phyloP scores from a whole-genome alignment of 2,113 vertebrate species.

The Hymenochirus boettgeri region DNA sequence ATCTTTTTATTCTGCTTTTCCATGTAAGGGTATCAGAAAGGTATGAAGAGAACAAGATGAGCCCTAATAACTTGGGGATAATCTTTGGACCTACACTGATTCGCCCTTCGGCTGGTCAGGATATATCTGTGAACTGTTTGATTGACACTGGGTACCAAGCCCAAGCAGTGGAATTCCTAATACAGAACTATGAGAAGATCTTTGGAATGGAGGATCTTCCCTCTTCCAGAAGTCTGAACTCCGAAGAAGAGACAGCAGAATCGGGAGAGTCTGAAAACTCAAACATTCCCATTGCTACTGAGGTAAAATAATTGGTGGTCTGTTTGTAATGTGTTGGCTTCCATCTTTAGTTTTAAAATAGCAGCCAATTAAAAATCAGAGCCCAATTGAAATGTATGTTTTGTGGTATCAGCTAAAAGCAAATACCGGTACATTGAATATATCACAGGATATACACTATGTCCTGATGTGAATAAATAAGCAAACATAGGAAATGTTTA shows the following conservation, averaged over 20 bases:
- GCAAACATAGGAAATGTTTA: too few species aligned
- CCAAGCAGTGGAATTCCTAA: conserved; percentile 81
- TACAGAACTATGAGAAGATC: conserved; percentile 68
- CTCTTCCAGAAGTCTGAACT: conserved; percentile 44
- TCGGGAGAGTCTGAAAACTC: conserved; percentile 45
- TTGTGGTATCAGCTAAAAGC: too few species aligned
- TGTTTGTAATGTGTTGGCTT: too few species aligned
- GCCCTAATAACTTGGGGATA: conserved; percentile 84
- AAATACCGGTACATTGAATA: too few species aligned
- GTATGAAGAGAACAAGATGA: conserved; percentile 88
- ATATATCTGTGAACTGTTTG: conserved; percentile 69
- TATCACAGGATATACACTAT: too few species aligned
- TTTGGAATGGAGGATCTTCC: conserved; percentile 65
- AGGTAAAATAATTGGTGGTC: too few species aligned
- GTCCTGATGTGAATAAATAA: too few species aligned
- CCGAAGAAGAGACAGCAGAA: neutral
- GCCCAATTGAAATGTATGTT: too few species aligned
- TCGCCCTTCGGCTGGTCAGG: conserved; percentile 60
- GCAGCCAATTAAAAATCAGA: too few species aligned
- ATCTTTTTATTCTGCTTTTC: neutral
- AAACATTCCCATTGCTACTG: too few species aligned
- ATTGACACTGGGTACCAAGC: conserved; percentile 83
- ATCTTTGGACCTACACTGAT: conserved; percentile 87
- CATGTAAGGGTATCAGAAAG: conserved; percentile 72
- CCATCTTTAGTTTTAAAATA: too few species aligned